Conservation (phyloP, 1,140 invertebrate species). For the Microplitis mediator region DNA sequence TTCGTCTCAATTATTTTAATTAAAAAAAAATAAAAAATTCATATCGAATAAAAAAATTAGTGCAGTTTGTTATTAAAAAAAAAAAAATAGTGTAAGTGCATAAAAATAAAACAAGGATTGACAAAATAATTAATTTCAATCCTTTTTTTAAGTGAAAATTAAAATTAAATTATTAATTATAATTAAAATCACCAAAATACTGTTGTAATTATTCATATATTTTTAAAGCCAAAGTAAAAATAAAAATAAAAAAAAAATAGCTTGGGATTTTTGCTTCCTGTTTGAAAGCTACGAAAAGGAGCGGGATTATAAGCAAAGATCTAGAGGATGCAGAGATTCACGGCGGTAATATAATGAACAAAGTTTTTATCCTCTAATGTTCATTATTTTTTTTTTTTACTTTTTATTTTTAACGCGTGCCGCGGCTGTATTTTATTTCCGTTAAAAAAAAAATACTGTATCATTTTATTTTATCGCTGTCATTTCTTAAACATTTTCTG, state of each 20-base stretch:
- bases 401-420: neutral
- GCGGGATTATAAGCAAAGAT: neutral
- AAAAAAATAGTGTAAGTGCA: too few species aligned
- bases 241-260: neutral
- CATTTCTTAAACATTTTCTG: neutral
- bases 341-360: constrained; percentile 12
- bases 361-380: constrained; percentile 24
- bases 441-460: too few species aligned
- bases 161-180: neutral
- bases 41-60: too few species aligned
- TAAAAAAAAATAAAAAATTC: too few species aligned
- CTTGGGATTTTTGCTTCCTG: neutral
- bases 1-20: too few species aligned
- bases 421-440: neutral
- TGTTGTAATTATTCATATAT: too few species aligned
- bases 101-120: too few species aligned
- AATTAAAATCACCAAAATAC: neutral
- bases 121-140: too few species aligned
- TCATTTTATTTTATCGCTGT: neutral
- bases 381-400: neutral
- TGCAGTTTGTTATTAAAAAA: too few species aligned
- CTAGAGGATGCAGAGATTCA: neutral
- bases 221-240: too few species aligned
- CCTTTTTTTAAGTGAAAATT: neutral
- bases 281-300: constrained; percentile 2